Conservation (phyloP, 2,113 vertebrate species). For the Limanda limanda region DNA sequence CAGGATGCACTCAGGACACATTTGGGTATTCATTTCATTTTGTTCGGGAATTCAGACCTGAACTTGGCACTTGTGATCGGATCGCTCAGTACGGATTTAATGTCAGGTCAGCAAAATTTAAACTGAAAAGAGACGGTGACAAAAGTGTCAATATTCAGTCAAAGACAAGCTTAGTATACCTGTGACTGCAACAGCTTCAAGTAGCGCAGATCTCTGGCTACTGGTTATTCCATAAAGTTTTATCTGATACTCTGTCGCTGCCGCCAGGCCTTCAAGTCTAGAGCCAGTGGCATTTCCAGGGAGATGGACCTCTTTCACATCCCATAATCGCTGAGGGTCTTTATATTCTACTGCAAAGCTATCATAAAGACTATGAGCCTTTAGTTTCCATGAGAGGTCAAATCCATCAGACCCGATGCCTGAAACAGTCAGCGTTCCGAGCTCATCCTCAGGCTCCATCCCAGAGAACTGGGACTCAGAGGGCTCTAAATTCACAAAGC, state of each 20-base stretch:
- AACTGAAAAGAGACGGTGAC: background rate
- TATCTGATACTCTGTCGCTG: constrained; percentile 76
- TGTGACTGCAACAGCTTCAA: constrained; percentile 79
- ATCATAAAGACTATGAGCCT: constrained; percentile 55
- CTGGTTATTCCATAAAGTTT: constrained; percentile 73
- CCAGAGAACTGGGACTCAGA: constrained; percentile 63
- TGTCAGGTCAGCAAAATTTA: background rate
- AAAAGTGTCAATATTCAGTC: background rate
- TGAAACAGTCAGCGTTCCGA: constrained; percentile 60
- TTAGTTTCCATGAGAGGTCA: constrained; percentile 66
- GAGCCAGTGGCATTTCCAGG: constrained; percentile 65
- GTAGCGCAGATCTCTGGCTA: constrained; percentile 73
- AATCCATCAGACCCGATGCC: constrained; percentile 72
- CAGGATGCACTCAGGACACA: no score
- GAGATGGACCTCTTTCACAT: constrained; percentile 63
- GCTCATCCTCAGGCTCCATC: constrained; percentile 61
- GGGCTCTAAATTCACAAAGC: constrained; percentile 69
- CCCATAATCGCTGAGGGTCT: constrained; percentile 61
- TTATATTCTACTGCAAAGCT: constrained; percentile 68
- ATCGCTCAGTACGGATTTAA: background rate
- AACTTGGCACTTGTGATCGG: background rate
- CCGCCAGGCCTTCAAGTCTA: constrained; percentile 70
- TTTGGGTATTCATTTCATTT: background rate
- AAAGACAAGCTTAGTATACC: constrained; percentile 72
- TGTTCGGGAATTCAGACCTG: background rate